Conservation (phyloP, 2,113 vertebrate genomes). For the Columba livia region DNA sequence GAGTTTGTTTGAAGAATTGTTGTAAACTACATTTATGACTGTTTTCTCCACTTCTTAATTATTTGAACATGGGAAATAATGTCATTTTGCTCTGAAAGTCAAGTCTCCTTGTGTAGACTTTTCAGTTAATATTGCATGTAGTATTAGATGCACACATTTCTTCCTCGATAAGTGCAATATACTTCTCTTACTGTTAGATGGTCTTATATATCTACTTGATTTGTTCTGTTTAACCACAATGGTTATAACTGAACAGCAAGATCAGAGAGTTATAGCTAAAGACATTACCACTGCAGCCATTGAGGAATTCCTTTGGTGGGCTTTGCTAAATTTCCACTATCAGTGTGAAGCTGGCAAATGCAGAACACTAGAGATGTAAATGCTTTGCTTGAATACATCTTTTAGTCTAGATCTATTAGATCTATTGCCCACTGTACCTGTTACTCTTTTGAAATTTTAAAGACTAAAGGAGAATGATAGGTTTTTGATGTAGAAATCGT, state of each 20-base stretch:
- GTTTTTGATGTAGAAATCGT: neutral
- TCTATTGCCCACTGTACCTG: neutral
- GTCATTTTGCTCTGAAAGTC: neutral
- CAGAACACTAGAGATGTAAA: neutral
- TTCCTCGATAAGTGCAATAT: neutral
- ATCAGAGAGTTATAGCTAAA: neutral
- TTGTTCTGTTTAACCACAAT: neutral
- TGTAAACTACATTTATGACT: neutral
- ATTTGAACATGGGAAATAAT: neutral
- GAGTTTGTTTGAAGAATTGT: neutral
- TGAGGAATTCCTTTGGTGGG: neutral
- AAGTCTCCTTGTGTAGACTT: fast-evolving
- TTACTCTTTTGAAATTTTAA: slow-evolving; percentile 26
- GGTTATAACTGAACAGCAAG: neutral
- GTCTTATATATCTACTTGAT: neutral
- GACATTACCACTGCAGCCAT: neutral
- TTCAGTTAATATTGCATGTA: neutral
- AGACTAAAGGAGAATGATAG: neutral
- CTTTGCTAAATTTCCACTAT: neutral
- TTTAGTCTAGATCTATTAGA: neutral
- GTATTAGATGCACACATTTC: neutral
- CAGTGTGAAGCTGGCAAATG: neutral
- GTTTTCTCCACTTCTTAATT: neutral
- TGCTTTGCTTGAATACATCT: neutral
- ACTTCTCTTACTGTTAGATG: neutral